Evolutionary conservation across 2,888 invertebrate genomes (phyloP).

Genomic region (Hylaea fasciaria): DNA sequence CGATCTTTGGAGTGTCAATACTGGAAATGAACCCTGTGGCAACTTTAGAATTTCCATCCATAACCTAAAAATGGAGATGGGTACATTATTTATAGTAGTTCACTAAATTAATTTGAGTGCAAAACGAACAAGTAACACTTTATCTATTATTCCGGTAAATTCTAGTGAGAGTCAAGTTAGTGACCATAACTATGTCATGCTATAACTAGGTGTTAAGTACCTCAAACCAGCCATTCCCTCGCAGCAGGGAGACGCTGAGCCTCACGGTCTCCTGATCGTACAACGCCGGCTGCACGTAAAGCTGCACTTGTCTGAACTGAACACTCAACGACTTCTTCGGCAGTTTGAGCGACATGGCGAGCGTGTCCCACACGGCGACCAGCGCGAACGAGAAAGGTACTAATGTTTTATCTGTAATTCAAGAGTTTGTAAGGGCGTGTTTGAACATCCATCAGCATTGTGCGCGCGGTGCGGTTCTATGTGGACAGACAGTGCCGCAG

Average conservation of each 20-base stretch:
- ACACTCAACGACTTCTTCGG: slow-evolving; percentile 87
- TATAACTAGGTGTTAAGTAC: slow-evolving; percentile 49
- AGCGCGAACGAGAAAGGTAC: slow-evolving; percentile 92
- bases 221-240: slow-evolving; percentile 84
- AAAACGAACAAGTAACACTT: too few species aligned
- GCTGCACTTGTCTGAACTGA: slow-evolving; percentile 86
- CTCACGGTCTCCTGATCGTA: slow-evolving; percentile 77
- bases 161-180: not conserved
- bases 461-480: too few species aligned
- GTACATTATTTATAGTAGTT: too few species aligned
- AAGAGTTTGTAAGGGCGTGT: too few species aligned
- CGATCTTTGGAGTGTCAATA: not conserved
- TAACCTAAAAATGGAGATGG: slow-evolving; percentile 14
- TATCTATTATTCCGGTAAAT: not conserved
- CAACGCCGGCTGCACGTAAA: slow-evolving; percentile 82
- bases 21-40: slow-evolving; percentile 15
- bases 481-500: too few species aligned
- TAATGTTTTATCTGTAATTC: slow-evolving; percentile 83
- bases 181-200: too few species aligned
- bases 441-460: too few species aligned
- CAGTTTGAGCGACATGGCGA: slow-evolving; percentile 82
- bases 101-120: too few species aligned
- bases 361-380: slow-evolving; percentile 87
- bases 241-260: slow-evolving; percentile 83
- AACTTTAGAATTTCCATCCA: slow-evolving; percentile 13